phyloP scores from a whole-genome alignment of 2,113 vertebrate species.

The Nycticebus coucang region DNA sequence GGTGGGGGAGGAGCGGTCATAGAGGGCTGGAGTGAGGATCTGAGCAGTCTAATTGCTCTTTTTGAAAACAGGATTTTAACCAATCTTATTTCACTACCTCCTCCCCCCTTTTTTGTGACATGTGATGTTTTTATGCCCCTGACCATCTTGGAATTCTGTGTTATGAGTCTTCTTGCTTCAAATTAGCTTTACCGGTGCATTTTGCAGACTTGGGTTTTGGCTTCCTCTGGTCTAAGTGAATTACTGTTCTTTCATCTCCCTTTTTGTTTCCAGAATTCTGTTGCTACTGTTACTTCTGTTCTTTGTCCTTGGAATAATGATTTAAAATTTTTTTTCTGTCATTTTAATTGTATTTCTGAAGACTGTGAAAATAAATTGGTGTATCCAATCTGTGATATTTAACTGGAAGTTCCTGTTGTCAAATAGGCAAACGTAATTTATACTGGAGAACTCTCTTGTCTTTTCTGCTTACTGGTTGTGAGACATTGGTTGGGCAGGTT shows the following conservation, averaged over 20 bases:
- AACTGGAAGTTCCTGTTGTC: not conserved
- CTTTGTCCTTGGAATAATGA: not conserved
- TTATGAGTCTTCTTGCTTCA: constrained; percentile 15
- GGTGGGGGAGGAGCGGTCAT: not conserved
- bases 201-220: not conserved
- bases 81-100: not conserved
- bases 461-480: constrained; percentile 21
- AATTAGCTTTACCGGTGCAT: not conserved
- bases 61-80: not conserved
- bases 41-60: not conserved
- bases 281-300: not conserved
- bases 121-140: not conserved
- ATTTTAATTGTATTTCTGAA: constrained; percentile 42
- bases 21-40: not conserved
- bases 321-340: not conserved
- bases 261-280: not conserved
- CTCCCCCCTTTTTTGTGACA: not conserved
- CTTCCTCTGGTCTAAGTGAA: not conserved
- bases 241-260: not conserved
- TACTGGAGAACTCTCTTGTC: not conserved
- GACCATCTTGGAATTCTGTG: not conserved
- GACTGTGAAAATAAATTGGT: constrained; percentile 25
- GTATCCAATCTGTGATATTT: not conserved
- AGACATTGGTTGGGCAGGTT: not conserved
- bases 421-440: not conserved